Percentiles rank a stretch among this genome's conserved stretches.
These are phyloP conservation scores for Archilochus colubris DNA, from an alignment of 2,113 vertebrate species.

Conservation along the genomic window DNA sequence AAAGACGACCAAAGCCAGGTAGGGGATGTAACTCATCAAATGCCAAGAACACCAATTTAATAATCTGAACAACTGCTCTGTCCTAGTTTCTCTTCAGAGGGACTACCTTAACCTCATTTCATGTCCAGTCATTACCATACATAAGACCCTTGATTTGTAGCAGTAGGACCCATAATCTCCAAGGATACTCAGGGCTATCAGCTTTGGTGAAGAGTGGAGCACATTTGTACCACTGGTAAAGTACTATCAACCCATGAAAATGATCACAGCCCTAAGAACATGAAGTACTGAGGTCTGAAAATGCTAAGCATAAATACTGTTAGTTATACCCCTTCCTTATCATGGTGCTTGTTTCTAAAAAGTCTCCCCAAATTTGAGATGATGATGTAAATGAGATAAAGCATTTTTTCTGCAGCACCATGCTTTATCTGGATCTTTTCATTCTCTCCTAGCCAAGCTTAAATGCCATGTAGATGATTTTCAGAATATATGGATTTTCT, in stretches of 20 bases:
- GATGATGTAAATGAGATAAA: conserved; percentile 13
- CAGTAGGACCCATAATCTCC: not conserved
- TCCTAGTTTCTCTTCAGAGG: not conserved
- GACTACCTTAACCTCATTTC: not conserved
- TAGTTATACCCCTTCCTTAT: not conserved
- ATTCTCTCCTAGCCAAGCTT: not conserved
- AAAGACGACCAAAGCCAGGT: not conserved
- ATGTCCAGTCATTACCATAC: not conserved
- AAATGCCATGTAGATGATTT: conserved; percentile 28
- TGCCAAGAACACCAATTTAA: not conserved
- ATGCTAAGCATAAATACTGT: not conserved
- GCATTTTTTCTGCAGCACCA: not conserved
- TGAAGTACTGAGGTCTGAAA: not conserved
- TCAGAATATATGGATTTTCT: conserved; percentile 27
- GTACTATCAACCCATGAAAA: not conserved
- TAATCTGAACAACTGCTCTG: not conserved
- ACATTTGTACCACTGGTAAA: not conserved
- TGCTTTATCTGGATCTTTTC: conserved; percentile 40
- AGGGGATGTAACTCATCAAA: not conserved
- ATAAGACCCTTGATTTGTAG: not conserved
- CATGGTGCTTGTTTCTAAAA: not conserved
- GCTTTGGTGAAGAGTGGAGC: not conserved
- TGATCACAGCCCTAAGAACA: not conserved
- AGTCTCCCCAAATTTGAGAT: conserved; percentile 22
- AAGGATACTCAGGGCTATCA: not conserved